Conservation (phyloP, 2,888 invertebrate species). For the Dione vanillae region DNA sequence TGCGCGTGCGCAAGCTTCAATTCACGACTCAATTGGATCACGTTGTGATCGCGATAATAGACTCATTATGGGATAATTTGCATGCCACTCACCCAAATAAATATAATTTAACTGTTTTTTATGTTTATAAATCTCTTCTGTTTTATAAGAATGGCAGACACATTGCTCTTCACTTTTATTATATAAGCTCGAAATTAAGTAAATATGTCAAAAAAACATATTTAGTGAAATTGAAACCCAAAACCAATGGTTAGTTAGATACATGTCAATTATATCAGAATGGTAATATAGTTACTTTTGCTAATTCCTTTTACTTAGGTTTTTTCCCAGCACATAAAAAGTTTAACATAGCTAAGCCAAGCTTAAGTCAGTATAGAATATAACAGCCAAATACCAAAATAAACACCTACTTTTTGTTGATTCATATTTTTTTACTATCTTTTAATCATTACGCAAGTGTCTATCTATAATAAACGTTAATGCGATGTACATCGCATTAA, state of each 20-base stretch:
- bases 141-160: no score
- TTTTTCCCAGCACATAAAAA: not conserved
- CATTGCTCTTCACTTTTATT: no score
- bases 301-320: not conserved
- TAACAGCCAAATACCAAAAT: not conserved
- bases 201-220: no score
- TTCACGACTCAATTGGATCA: slow-evolving; percentile 20
- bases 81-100: not conserved
- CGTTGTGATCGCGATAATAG: not conserved
- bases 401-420: not conserved
- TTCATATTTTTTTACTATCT: not conserved
- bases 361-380: no score
- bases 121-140: no score
- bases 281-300: not conserved
- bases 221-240: not conserved
- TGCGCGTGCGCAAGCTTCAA: slow-evolving; percentile 17
- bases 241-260: not conserved
- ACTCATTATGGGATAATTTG: not conserved
- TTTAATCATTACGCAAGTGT: not conserved
- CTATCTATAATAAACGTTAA: not conserved
- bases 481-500: not conserved
- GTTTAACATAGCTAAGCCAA: no score
- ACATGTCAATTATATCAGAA: not conserved
- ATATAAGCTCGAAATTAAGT: no score
- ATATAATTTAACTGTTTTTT: no score